phyloP scores from a whole-genome alignment of 1,140 invertebrate species.

The Polypedilum pembai region DNA sequence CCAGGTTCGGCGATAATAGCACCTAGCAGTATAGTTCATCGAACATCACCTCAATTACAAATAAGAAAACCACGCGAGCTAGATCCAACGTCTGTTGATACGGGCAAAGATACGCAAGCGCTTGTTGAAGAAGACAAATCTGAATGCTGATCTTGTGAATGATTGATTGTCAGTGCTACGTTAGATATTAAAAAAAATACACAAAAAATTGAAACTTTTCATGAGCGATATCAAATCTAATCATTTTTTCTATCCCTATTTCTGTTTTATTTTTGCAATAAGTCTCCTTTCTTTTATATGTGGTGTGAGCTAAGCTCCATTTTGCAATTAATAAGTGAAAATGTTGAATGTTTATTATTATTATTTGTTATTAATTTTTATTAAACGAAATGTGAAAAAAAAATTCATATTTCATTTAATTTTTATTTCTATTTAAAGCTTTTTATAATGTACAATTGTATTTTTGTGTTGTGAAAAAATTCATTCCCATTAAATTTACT shows the following conservation, averaged over 20 bases:
- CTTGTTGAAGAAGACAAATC: constrained; percentile 75
- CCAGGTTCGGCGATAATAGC: constrained; percentile 63
- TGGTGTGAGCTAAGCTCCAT: background rate
- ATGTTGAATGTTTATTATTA: constrained; percentile 17
- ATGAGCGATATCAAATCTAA: background rate
- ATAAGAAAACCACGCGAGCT: constrained; percentile 62
- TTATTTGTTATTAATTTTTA: background rate
- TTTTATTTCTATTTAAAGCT: no score
- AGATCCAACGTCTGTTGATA: constrained; percentile 72
- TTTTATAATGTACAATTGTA: no score
- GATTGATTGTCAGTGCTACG: background rate
- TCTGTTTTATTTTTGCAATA: constrained; percentile 14
- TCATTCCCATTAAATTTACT: no score
- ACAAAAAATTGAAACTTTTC: no score
- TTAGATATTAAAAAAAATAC: background rate
- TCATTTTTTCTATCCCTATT: background rate
- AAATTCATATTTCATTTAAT: background rate
- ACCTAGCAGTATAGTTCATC: constrained; percentile 71
- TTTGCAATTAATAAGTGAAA: background rate
- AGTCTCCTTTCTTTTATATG: background rate
- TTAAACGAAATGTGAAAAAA: no score
- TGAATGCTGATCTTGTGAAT: constrained; percentile 40
- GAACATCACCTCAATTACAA: constrained; percentile 63
- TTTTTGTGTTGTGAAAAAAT: no score
- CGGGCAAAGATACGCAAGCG: constrained; percentile 86